Conservation (phyloP, 2,113 vertebrate species). For the Eurystomus gularis region DNA sequence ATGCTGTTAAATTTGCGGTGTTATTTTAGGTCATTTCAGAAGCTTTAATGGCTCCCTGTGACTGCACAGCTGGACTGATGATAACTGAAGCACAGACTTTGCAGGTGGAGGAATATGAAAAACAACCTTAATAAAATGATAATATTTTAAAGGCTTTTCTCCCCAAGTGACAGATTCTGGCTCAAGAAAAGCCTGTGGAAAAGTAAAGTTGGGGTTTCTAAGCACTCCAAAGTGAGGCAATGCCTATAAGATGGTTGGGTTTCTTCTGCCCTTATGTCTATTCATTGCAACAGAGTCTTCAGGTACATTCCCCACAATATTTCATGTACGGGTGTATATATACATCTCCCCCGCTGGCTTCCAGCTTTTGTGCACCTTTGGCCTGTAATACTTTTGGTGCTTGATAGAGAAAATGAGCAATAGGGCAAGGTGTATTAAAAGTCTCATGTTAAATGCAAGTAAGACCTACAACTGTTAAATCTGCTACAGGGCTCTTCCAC, state of each 20-base stretch:
- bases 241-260: background rate
- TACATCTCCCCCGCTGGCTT: background rate
- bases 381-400: background rate
- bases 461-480: background rate
- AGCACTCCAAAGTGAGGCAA: background rate
- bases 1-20: background rate
- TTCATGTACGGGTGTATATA: background rate
- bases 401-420: too few relatives aligned
- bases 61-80: background rate
- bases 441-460: background rate
- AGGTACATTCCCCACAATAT: background rate
- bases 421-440: background rate
- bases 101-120: background rate
- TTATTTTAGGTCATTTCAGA: conserved; percentile 24
- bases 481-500: background rate
- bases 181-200: background rate
- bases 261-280: background rate
- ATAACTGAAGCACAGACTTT: background rate
- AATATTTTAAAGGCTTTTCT: background rate
- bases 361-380: background rate
- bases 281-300: background rate
- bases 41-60: background rate
- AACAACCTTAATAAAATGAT: background rate
- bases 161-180: background rate
- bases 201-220: background rate